Evolutionary conservation across 2,113 vertebrate genomes (phyloP).

Genomic region (Axis porcinus): DNA sequence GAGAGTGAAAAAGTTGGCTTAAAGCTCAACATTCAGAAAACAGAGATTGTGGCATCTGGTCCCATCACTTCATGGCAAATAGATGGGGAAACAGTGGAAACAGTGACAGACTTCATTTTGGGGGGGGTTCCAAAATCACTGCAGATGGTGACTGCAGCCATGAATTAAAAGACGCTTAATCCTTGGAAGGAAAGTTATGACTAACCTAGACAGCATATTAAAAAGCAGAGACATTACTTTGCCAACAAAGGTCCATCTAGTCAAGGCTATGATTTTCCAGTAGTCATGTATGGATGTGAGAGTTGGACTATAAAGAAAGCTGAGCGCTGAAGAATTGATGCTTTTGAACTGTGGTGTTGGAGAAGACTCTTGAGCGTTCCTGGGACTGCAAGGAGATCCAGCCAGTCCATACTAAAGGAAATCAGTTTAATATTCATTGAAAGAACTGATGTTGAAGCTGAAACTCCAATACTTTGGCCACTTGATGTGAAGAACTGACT

Average conservation of each 20-base stretch:
- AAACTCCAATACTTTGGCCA: neutral
- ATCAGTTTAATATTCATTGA: neutral
- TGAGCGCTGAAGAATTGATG: accelerated
- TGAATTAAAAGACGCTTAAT: neutral
- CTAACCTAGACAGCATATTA: neutral
- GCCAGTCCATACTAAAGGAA: neutral
- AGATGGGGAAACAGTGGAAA: neutral
- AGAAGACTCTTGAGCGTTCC: neutral
- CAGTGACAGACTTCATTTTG: neutral
- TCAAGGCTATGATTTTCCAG: neutral
- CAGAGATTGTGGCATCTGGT: neutral
- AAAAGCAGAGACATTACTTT: neutral
- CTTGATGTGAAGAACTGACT: neutral
- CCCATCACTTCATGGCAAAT: neutral
- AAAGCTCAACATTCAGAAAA: neutral
- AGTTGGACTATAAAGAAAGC: neutral
- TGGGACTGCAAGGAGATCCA: neutral
- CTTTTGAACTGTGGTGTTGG: neutral
- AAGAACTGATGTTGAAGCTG: neutral
- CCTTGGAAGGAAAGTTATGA: neutral
- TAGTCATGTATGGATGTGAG: neutral
- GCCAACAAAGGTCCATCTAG: neutral
- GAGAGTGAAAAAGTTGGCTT: neutral
- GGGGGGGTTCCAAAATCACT: neutral
- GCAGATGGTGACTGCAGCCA: neutral